Base-by-base conservation (phyloP, 2,888 invertebrate species). In the Clitarchus hookeri region DNA sequence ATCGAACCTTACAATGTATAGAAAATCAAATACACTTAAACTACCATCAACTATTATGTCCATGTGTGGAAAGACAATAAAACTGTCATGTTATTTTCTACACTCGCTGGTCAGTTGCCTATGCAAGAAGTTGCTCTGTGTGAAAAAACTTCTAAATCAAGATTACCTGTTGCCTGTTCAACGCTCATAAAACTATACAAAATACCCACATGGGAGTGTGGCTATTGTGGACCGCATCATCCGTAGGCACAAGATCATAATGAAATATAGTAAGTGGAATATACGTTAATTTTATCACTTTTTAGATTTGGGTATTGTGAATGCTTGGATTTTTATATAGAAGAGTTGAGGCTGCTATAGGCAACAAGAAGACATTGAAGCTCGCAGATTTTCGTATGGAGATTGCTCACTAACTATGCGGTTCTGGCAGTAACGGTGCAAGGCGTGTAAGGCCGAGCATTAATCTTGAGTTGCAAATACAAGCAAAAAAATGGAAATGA, bases 1-100 rank as follows among this genome's bases (percentile, higher is more conserved):
- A 36, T 36, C 36, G 36, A 3, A 4, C 36, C 1, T 36, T 1
- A 36, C 36, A 36, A 4, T 4, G 36, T 3, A 36, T 3, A 36
- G 36, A 36, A 36, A 36, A 36, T 4, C 4, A 36, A 36, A 36
- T 4, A 36, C 4, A 36, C 36, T 36, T 36, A 36, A 36, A 36
- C 36, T 36, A 36, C 36, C 36, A 36, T 36, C 36, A n/a, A n/a
- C n/a, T n/a, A n/a, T n/a, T n/a, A n/a, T n/a, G n/a, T n/a, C n/a
- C n/a, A n/a, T 84, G 88, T 89, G 79, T 89, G 89, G 88, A 87
- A 87, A 85, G 88, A 88, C 79, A 85, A 54, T 84, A 87, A 86
- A 3, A 83, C 54, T 23, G 90, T 90, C 16, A 88, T 84, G 84
- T 86, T 90, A 27, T 78, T 88, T 48, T 89, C 89, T 65, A 89